Conservation (phyloP, 1,140 invertebrate genomes). For the Diorhabda sublineata region DNA sequence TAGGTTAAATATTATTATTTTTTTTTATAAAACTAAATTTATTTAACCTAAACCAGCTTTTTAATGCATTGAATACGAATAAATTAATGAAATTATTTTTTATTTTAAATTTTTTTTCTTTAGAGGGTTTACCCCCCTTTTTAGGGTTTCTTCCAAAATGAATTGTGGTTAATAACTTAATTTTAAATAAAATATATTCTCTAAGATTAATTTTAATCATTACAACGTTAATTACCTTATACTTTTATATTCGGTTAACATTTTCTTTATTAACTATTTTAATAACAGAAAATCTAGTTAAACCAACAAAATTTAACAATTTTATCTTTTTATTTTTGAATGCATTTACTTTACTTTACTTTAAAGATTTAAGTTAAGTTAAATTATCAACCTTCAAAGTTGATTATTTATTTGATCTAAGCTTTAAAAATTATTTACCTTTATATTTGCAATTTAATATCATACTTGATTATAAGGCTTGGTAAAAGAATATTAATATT, state of each 20-base stretch:
- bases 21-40: slow-evolving; percentile 48
- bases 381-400: slow-evolving; percentile 59
- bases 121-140: slow-evolving; percentile 53
- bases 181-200: slow-evolving; percentile 44
- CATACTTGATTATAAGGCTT: slow-evolving; percentile 51
- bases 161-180: slow-evolving; percentile 50
- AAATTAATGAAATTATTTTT: slow-evolving; percentile 47
- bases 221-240: slow-evolving; percentile 50
- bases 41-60: slow-evolving; percentile 49
- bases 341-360: slow-evolving; percentile 41
- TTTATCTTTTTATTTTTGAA: slow-evolving; percentile 33
- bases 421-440: slow-evolving; percentile 49
- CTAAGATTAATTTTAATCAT: slow-evolving; percentile 44
- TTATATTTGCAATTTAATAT: slow-evolving; percentile 57
- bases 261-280: slow-evolving; percentile 19
- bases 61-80: slow-evolving; percentile 42
- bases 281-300: not conserved
- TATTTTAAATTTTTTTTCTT: slow-evolving; percentile 51
- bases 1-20: slow-evolving; percentile 43
- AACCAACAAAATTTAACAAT: slow-evolving; percentile 15
- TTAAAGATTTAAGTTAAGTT: slow-evolving; percentile 55
- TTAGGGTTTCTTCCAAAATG: slow-evolving; percentile 55
- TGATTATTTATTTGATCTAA: slow-evolving; percentile 52
- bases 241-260: slow-evolving; percentile 47
- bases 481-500: slow-evolving; percentile 48